A percentile compares a stretch with the other conserved stretches of the same genome.
Evolutionary conservation across 92 coral and sea anemone genomes (phyloP).

Genomic region (Anthopleura xanthogrammica): DNA sequence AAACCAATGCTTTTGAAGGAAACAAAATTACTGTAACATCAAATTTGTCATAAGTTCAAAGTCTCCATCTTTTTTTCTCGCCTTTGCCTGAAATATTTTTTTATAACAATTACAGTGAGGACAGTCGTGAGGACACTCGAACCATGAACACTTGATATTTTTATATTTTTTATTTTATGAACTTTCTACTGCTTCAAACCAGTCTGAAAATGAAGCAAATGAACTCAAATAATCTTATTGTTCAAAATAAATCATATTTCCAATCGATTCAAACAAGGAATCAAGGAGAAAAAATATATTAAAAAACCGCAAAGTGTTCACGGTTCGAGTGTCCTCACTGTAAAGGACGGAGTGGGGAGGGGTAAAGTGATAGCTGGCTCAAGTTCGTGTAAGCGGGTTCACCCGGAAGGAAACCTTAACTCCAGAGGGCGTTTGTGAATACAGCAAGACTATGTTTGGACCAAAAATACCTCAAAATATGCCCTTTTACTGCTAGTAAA

Average conservation of each 20-base stretch:
- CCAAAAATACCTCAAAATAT: neutral
- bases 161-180: neutral
- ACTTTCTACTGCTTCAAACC: neutral
- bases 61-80: no score
- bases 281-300: no score
- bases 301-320: no score
- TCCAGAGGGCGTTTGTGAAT: slow-evolving; percentile 25
- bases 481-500: slow-evolving; percentile 4
- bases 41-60: no score
- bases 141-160: no score
- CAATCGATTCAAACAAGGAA: no score
- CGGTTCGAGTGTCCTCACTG: neutral
- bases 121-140: no score
- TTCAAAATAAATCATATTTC: no score
- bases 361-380: slow-evolving; percentile 27
- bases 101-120: no score
- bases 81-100: no score
- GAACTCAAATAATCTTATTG: no score
- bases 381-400: slow-evolving; percentile 33
- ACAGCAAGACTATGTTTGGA: neutral
- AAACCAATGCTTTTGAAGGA: neutral
- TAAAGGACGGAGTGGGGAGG: neutral
- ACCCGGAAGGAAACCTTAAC: slow-evolving; percentile 36
- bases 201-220: no score
- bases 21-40: neutral